Evolutionary conservation across 2,113 vertebrate genomes (phyloP), one percentile per base, ranked within the genome.

Genomic region (Oncorhynchus masou): DNA sequence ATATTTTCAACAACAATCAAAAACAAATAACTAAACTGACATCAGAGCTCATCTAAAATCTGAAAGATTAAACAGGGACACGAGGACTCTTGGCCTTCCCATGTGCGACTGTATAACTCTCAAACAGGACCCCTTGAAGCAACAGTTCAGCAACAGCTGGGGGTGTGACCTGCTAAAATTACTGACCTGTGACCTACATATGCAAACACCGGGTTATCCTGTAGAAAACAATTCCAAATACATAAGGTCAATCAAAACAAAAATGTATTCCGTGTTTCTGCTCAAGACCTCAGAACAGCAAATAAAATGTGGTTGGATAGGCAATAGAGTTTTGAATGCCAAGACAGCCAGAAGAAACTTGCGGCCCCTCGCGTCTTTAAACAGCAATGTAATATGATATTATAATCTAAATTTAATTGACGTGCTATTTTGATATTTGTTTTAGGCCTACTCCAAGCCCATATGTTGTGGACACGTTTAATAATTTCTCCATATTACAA

Each of bases 131-230:
- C 59, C 66, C 86, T 87, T 83, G 83, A 74, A 64, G n/a, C 77
- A 39, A 82, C 51, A 77, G 84, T 74, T 78, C 74, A 74, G 88
- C 79, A 86, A 91, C 92, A 94, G 92, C 94, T 95, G 83, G 82
- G 39, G 39, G 79, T 79, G 81, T 48, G 79, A 91, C 84, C 86
- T 74, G 81, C 89, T 81, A 88, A 78, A 64, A 86, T 87, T 85
- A 81, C 86, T 88, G 81, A 86, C 39, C 39, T 12, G 39, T 45
- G 39, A 45, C 39, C 39, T 45, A 45, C 39, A 45, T 45, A 85
- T 87, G 87, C 39, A 45, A 2, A 90, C 90, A 89, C 90, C 83
- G 75, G 39, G 73, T 57, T 2, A 67, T 24, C 62, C 64, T 45
- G 73, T 11, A 25, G 62, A n/a, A 20, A 39, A 19, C 64, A 65